Evolutionary conservation across 2,113 vertebrate genomes (phyloP).

Genomic region (Penelope pileata): DNA sequence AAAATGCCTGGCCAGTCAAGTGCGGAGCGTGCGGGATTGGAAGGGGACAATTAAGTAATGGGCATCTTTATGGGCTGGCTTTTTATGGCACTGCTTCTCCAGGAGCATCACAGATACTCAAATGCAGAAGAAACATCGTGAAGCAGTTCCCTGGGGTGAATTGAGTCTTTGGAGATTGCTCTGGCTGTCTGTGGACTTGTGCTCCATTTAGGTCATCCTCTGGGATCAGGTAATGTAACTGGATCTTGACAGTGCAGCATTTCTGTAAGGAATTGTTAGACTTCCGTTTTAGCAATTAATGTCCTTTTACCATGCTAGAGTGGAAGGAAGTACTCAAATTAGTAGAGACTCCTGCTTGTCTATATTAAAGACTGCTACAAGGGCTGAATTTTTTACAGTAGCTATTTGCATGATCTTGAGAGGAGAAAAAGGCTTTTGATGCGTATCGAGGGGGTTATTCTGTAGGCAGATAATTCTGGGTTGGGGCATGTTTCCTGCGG

Average conservation of each 20-base stretch:
- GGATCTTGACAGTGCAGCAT: background rate
- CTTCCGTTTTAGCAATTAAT: background rate
- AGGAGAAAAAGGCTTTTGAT: background rate
- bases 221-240: background rate
- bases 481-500: background rate
- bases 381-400: background rate
- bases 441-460: background rate
- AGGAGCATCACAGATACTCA: background rate
- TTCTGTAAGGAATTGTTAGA: background rate
- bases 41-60: background rate
- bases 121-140: background rate
- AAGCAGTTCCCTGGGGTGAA: background rate
- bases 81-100: background rate
- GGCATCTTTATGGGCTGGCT: conserved; percentile 27
- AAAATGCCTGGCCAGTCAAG: conserved; percentile 9
- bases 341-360: background rate
- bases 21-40: background rate
- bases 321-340: background rate
- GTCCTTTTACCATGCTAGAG: background rate
- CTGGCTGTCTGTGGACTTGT: background rate
- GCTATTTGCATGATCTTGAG: background rate
- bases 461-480: background rate
- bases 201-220: background rate
- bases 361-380: background rate
- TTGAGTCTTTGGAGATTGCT: background rate